These are phyloP conservation scores for Penaeus monodon DNA, from an alignment of 2,888 invertebrate genomes.

Conservation along the genomic window DNA sequence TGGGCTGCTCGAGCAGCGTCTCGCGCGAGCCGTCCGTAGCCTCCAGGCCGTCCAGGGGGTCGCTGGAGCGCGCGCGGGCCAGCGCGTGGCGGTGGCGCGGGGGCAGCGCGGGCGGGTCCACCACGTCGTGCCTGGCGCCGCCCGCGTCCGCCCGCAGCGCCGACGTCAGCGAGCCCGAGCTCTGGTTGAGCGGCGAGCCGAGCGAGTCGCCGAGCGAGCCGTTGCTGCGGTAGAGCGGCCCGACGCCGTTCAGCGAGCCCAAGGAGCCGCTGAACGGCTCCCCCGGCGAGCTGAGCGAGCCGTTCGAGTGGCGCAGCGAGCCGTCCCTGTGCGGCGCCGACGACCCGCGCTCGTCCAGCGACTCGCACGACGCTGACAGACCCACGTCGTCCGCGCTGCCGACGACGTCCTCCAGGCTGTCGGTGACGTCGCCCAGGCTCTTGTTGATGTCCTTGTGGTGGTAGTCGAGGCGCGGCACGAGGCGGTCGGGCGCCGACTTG, in stretches of 20 bases:
- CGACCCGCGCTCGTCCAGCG: conserved; percentile 46
- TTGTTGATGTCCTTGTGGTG: conserved; percentile 54
- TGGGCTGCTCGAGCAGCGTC: conserved; percentile 25
- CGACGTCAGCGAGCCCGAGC: conserved; percentile 56
- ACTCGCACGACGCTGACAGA: conserved; percentile 60
- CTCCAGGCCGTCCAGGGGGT: conserved; percentile 54
- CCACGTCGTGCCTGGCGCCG: conserved; percentile 19
- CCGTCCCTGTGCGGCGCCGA: conserved; percentile 21
- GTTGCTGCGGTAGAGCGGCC: conserved; percentile 47
- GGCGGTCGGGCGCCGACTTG: conserved; percentile 67
- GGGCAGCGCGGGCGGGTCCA: conserved; percentile 47
- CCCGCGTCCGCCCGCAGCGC: conserved; percentile 13
- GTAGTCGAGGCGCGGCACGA: conserved; percentile 55
- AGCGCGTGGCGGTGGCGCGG: conserved; percentile 53
- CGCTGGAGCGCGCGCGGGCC: conserved; percentile 57
- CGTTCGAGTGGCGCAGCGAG: conserved; percentile 21
- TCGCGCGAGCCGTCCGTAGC: conserved; percentile 33
- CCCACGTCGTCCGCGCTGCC: conserved; percentile 37
- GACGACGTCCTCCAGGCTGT: conserved; percentile 26
- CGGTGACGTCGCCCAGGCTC: conserved; percentile 58
- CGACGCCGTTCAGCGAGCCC: conserved; percentile 49
- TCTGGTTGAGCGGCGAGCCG: conserved; percentile 56
- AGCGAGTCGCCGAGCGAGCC: conserved; percentile 59
- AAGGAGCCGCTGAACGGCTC: conserved; percentile 54
- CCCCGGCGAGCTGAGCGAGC: conserved; percentile 14